These are phyloP conservation scores for Neofelis nebulosa DNA, from an alignment of 2,113 vertebrate species.

Conservation along the genomic window DNA sequence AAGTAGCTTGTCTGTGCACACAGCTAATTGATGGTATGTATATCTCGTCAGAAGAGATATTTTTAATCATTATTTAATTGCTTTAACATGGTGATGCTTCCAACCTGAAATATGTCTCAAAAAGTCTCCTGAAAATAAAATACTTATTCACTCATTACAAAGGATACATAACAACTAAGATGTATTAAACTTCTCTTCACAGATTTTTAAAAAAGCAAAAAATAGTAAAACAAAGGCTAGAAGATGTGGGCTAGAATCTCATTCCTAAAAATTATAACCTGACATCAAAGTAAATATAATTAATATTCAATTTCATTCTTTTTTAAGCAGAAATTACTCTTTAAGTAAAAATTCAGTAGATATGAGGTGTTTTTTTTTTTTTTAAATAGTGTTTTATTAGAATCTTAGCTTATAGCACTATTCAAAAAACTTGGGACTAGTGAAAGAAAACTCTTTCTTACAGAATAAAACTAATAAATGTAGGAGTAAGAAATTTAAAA, in stretches of 20 bases:
- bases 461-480: neutral
- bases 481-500: neutral
- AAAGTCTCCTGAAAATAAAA: conserved; percentile 34
- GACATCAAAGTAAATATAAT: neutral
- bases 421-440: neutral
- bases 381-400: neutral
- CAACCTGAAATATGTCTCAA: neutral
- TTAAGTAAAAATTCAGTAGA: neutral
- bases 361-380: neutral
- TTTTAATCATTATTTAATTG: conserved; percentile 25
- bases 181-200: neutral
- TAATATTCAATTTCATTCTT: neutral
- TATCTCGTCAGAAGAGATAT: neutral
- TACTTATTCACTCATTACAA: neutral
- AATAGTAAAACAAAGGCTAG: neutral
- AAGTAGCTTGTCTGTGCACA: neutral
- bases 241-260: neutral
- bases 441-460: neutral
- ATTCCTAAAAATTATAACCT: neutral
- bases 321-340: neutral
- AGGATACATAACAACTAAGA: neutral
- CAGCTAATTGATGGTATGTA: neutral
- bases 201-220: neutral
- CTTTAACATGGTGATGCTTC: neutral
- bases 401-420: neutral